These are phyloP conservation scores for Macrobrachium rosenbergii DNA, from an alignment of 1,140 invertebrate genomes.

Conservation along the genomic window DNA sequence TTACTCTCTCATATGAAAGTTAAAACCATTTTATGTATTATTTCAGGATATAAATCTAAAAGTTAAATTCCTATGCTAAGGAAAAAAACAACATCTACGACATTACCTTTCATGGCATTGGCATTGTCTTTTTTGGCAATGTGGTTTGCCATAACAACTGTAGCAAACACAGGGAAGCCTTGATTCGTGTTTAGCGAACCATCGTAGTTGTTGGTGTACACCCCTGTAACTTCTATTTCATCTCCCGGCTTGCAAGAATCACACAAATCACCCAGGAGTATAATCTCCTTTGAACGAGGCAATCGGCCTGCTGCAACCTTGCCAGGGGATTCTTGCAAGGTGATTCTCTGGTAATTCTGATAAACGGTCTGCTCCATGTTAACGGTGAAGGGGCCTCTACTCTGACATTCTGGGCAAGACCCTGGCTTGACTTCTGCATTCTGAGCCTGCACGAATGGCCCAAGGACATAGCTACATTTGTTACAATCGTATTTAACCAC, in stretches of 20 bases:
- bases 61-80: too few relatives aligned
- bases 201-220: conserved; percentile 98
- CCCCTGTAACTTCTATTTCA: conserved; percentile 92
- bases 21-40: conserved; percentile 9
- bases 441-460: conserved; percentile 95
- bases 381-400: conserved; percentile 93
- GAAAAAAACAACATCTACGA: background rate
- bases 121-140: conserved; percentile 93
- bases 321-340: conserved; percentile 96
- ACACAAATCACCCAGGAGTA: conserved; percentile 94
- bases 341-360: conserved; percentile 98
- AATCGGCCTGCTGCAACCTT: conserved; percentile 93
- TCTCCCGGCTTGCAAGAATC: conserved; percentile 98
- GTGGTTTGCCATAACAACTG: conserved; percentile 97
- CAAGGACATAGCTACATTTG: conserved; percentile 94
- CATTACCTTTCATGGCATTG: conserved; percentile 80
- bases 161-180: conserved; percentile 98
- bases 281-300: conserved; percentile 97
- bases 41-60: too few relatives aligned
- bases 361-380: conserved; percentile 98
- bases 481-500: conserved; percentile 98
- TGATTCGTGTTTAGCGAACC: conserved; percentile 93
- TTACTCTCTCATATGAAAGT: conserved; percentile 14
- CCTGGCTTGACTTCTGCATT: conserved; percentile 95
- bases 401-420: conserved; percentile 98